Conservation (phyloP, 2,113 vertebrate genomes). For the Gila orcuttii region DNA sequence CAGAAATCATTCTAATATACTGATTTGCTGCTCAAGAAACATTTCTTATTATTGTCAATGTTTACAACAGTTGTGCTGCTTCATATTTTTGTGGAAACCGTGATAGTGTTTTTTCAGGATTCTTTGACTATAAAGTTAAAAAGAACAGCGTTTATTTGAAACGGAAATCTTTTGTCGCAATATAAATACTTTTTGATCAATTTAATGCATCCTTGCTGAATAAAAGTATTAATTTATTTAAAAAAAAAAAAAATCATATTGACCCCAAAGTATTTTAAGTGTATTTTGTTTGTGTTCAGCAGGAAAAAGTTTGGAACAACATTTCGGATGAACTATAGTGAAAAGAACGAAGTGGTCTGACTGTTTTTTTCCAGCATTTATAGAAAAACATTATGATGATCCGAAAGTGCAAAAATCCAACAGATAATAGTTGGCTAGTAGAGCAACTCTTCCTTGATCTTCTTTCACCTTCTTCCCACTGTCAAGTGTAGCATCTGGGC, state of each 20-base stretch:
- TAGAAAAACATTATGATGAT: neutral
- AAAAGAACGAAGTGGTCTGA: neutral
- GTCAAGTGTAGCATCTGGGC: neutral
- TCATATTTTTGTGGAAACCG: neutral
- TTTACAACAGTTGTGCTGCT: neutral
- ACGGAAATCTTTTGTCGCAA: neutral
- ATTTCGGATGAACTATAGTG: neutral
- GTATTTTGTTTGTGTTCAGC: neutral
- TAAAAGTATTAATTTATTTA: neutral
- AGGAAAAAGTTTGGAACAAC: neutral
- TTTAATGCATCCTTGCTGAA: neutral
- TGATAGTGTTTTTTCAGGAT: neutral
- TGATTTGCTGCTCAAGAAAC: neutral
- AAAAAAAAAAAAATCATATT: no score
- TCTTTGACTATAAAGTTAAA: neutral
- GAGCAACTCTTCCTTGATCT: conserved; percentile 1
- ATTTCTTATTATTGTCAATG: neutral
- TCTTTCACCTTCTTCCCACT: neutral
- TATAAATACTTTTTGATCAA: neutral
- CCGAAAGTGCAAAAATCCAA: neutral
- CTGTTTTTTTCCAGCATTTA: neutral
- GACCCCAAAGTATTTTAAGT: neutral
- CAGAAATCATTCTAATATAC: neutral
- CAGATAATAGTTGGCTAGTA: neutral
- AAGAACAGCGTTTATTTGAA: neutral